Conservation (phyloP, 1,140 invertebrate species). For the Argopecten irradians region DNA sequence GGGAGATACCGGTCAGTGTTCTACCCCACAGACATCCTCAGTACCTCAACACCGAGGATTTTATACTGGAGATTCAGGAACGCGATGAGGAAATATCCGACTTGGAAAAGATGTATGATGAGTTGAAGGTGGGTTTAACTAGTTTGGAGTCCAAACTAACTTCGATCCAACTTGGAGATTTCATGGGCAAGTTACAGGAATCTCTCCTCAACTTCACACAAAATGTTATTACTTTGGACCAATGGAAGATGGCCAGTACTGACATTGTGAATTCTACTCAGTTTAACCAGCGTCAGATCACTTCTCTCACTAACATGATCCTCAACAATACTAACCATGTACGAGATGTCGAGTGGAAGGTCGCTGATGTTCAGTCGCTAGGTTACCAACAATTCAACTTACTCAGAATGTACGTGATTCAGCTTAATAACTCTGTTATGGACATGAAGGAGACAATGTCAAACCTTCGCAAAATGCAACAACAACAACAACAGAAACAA, state of each 20-base stretch:
- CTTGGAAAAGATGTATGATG: constrained; percentile 48
- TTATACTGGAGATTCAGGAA: constrained; percentile 47
- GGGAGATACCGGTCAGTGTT: background rate
- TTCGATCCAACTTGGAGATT: constrained; percentile 61
- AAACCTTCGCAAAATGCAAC: constrained; percentile 42
- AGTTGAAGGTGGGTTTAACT: constrained; percentile 46
- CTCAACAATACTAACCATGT: constrained; percentile 59
- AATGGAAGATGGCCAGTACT: constrained; percentile 63
- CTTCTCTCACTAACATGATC: constrained; percentile 58
- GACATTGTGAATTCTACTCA: constrained; percentile 60
- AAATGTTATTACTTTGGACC: constrained; percentile 67
- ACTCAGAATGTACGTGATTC: constrained; percentile 64
- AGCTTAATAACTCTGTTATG: constrained; percentile 68
- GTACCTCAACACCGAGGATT: constrained; percentile 40
- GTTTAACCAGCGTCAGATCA: constrained; percentile 60
- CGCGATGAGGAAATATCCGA: constrained; percentile 49
- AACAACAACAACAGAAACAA: constrained; percentile 27
- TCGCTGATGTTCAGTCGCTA: constrained; percentile 49
- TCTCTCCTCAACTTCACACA: constrained; percentile 66
- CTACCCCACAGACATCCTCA: constrained; percentile 10
- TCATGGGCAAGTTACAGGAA: constrained; percentile 63
- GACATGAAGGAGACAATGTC: constrained; percentile 60
- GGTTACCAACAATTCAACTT: constrained; percentile 62
- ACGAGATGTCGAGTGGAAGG: constrained; percentile 56
- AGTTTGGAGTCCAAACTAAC: constrained; percentile 45